Evolutionary conservation across 2,113 vertebrate species (phyloP).

Genomic region (Sorex araneus): DNA sequence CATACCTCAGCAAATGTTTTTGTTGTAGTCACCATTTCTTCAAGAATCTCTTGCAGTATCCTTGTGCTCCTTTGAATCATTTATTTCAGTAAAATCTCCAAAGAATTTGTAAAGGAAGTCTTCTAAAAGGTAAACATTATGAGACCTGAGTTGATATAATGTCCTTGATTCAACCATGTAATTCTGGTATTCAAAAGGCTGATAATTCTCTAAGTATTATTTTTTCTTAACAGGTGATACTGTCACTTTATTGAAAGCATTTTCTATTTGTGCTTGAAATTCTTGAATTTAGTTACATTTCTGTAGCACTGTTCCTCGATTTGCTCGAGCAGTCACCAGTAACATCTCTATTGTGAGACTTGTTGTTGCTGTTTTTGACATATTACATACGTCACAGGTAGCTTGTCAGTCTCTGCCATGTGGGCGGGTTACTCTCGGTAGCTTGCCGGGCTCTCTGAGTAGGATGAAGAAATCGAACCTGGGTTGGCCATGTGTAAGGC

Average conservation of each 20-base stretch:
- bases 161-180: not conserved
- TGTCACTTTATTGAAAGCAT: not conserved
- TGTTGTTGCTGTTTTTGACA: too few species aligned
- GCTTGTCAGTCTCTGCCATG: too few species aligned
- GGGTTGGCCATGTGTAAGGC: too few species aligned
- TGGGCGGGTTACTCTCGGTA: too few species aligned
- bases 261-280: conserved; percentile 5
- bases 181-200: not conserved
- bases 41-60: not conserved
- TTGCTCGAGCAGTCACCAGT: too few species aligned
- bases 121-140: conserved; percentile 10
- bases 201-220: not conserved
- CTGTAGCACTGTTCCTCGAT: too few species aligned
- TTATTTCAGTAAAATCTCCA: conserved; percentile 3
- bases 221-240: not conserved
- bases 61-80: not conserved
- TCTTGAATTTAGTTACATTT: conserved; percentile 4
- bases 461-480: too few species aligned
- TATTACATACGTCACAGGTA: too few species aligned
- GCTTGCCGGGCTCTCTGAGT: too few species aligned
- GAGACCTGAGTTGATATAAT: not conserved
- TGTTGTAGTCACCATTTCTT: not conserved
- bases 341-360: too few species aligned
- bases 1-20: not conserved
- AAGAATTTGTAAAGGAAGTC: not conserved